Base-by-base conservation (phyloP, 1,140 invertebrate species). In the Ceratitis capitata region DNA sequence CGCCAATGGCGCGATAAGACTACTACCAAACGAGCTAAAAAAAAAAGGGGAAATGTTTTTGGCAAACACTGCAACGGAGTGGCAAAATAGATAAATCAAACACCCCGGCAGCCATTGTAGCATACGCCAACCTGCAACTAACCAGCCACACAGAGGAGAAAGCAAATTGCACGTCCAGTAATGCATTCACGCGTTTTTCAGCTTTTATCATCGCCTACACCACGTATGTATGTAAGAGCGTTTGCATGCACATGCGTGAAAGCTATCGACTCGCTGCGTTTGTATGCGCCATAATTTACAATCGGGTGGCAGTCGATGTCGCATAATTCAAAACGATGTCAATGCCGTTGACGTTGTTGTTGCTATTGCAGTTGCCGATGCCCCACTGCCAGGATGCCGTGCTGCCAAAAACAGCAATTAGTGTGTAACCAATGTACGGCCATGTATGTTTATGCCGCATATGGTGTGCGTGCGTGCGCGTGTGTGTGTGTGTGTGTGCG, bases 21-120 rank as follows among this genome's bases (percentile, higher is more conserved):
- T 1, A 6, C 61, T 16, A 35, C 6, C 32, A 32, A 23, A 78
- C 14, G 69, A 23, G 69, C 69, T 39, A 78, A 78, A 45, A 78
- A 45, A 45, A 56, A 19, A 56, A 23, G 19, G 6, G 9, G 0
- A 64, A 29, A 64, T 9, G 32, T 45, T 6, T 12, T 42, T 78
- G n/a, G n/a, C 69, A 47, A 78, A 78, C 69, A 78, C 9, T 78
- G 39, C 35, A 7, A 78, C 39, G 12, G 39, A 78, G 32, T 78
- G 69, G 39, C 12, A 19, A 45, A 78, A 78, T 26, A 78, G 69
- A 78, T 78, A 78, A 78, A 78, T 78, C 69, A 78, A 78, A 78
- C 3, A 47, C 39, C 42, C 19, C 45, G 69, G 39, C 69, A 39
- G 69, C 23, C 69, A 45, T 16, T 32, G 32, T 47, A 47, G 42